These are phyloP conservation scores for Platyura marginata DNA, from an alignment of 1,140 invertebrate genomes.

Conservation along the genomic window DNA sequence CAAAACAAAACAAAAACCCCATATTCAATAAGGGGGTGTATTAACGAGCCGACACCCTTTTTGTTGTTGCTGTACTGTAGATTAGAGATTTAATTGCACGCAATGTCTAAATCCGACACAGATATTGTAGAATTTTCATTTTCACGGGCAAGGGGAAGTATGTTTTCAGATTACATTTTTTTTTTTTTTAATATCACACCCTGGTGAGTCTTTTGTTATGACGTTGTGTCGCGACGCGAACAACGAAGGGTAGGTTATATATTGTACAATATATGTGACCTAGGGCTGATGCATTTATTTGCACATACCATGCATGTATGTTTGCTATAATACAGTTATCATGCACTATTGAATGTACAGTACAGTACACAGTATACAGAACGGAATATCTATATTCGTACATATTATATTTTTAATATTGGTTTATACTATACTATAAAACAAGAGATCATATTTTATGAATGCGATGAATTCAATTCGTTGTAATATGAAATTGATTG, in stretches of 20 bases:
- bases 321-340: neutral
- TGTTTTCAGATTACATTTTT: neutral
- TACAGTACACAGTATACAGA: too few relatives aligned
- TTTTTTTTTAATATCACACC: neutral
- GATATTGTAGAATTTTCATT: neutral
- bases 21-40: too few relatives aligned
- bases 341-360: too few relatives aligned
- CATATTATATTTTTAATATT: too few relatives aligned
- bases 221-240: neutral
- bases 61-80: neutral
- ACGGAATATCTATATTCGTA: too few relatives aligned
- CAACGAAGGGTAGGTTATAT: neutral
- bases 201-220: neutral
- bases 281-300: neutral
- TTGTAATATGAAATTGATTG: too few relatives aligned
- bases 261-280: neutral
- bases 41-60: conserved; percentile 1
- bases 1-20: too few relatives aligned
- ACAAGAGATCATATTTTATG: too few relatives aligned
- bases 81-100: neutral
- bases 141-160: neutral
- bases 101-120: neutral
- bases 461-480: too few relatives aligned
- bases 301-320: neutral
- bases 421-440: too few relatives aligned